Conservation (phyloP, 2,797 vertebrate species). For the Poecile montanus region DNA sequence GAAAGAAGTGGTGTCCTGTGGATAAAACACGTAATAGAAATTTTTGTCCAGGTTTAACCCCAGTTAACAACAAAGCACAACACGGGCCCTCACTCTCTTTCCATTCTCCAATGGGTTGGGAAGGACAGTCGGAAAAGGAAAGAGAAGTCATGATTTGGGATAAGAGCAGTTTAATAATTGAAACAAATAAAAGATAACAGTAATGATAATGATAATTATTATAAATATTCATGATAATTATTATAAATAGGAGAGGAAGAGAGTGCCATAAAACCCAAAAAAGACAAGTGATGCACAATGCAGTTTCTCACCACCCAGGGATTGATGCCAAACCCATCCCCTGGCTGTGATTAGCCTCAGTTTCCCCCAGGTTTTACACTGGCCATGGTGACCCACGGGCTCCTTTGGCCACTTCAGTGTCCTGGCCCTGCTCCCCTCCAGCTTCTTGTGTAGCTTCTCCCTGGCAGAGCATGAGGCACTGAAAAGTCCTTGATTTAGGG, state of each 20-base stretch:
- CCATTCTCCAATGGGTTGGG: rapidly evolving
- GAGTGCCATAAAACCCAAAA: neutral
- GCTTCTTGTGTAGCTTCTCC: neutral
- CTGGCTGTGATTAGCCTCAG: no score
- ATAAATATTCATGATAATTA: no score
- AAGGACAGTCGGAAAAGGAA: neutral
- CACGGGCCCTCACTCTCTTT: rapidly evolving
- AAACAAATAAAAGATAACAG: neutral
- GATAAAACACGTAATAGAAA: neutral
- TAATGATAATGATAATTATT: neutral
- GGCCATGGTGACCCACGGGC: no score
- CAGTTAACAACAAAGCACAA: neutral
- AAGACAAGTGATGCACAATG: neutral
- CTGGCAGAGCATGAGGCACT: neutral
- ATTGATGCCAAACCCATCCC: neutral
- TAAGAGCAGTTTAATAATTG: neutral
- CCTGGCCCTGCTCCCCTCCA: neutral
- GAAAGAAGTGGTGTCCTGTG: neutral
- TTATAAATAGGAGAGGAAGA: no score
- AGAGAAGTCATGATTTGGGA: neutral
- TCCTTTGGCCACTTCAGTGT: neutral
- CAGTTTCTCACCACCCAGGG: neutral
- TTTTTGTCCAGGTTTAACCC: neutral
- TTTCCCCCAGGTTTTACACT: rapidly evolving
- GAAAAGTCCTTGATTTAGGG: neutral